Conservation (phyloP, 2,797 vertebrate genomes). For the Uromys caudimaculatus region DNA sequence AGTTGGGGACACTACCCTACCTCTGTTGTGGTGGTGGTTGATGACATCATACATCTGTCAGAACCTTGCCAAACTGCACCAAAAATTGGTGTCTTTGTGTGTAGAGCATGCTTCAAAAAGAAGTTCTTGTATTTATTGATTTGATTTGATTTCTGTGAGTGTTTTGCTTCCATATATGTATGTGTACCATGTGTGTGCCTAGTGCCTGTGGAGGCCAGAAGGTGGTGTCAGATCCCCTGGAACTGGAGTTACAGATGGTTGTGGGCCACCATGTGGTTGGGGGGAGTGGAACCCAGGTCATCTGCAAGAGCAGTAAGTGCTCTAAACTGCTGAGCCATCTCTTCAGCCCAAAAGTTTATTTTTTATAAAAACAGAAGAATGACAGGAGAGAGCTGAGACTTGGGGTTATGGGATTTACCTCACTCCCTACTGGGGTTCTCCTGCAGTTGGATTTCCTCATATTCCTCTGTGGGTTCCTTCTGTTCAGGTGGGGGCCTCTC, state of each 20-base stretch:
- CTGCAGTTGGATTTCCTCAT: background rate
- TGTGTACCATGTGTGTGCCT: background rate
- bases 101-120: background rate
- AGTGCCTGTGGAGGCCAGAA: background rate
- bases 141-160: background rate
- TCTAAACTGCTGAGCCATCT: background rate
- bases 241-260: background rate
- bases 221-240: background rate
- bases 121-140: background rate
- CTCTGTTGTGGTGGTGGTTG: background rate
- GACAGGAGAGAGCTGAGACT: background rate
- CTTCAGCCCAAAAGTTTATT: background rate
- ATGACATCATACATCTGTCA: background rate
- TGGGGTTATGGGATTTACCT: background rate
- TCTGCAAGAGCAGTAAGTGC: background rate
- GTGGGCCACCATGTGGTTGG: background rate
- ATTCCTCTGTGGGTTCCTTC: background rate
- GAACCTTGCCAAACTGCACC: background rate
- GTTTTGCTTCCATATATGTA: background rate
- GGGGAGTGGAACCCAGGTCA: background rate
- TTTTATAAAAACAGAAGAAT: conserved; percentile 43
- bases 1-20: too few relatives aligned
- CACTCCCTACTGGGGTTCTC: background rate
- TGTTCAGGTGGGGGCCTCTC: background rate
- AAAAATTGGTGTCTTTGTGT: background rate